Base-by-base conservation (phyloP, 1,140 invertebrate genomes). In the Philopotamus ludificatus region DNA sequence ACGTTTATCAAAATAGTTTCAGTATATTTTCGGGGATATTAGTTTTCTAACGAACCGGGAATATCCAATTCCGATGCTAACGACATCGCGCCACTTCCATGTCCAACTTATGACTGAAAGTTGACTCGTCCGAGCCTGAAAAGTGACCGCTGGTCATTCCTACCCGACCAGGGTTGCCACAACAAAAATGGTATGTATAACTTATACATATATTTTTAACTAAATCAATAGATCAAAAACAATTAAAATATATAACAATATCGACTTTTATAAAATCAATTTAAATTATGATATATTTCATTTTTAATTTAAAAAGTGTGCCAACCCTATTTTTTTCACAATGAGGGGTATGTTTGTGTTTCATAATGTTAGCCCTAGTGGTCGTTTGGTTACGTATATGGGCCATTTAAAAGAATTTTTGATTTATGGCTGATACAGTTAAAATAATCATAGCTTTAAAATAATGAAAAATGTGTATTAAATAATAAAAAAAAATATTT, bases 21-120 rank as follows among this genome's bases (percentile, higher is more conserved):
- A n/a, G n/a, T n/a, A n/a, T n/a, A n/a, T n/a, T n/a, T n/a, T n/a
- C 12, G 28, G 28, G 28, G 28, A 34, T 12, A 50, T 50, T 50
- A 21, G 12, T 23, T 26, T 26, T 23, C 15, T 21, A n/a, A 63
- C 61, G 47, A 34, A 65, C 63, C 63, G 23, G 63, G 63, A 21
- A 65, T 65, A 20, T 65, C 63, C 3, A 65, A 34, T 22, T 65
- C 63, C 21, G 63, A 39, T 21, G 63, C 63, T 16, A 65, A 26
- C 45, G 63, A 65, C 63, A 65, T 65, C 18, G 3, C 23, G 20
- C 54, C 63, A n/a, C 3, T 47, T 50, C 55, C 42, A 22, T 12
- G 20, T 60, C 57, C 57, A 49, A 47, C 21, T 12, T 23, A 12
- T 12, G 53, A 60, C 54, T 65, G 63, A 59, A 41, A 41, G 34